Percentiles rank a stretch among this genome's conserved stretches.
Conservation (phyloP, 2,113 vertebrate genomes). For the Grus americana region DNA sequence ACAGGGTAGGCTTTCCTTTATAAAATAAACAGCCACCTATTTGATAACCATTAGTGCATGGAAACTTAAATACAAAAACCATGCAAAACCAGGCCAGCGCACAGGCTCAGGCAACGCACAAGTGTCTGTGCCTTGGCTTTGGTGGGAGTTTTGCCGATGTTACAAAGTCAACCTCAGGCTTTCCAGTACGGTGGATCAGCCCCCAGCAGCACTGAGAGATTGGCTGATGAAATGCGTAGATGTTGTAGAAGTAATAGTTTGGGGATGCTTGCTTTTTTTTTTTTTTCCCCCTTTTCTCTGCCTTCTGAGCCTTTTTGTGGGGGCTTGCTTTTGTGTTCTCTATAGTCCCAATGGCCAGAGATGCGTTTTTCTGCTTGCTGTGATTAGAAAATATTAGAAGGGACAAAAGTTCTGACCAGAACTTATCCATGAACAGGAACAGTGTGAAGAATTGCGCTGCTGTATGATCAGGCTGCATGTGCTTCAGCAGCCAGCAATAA, state of each 20-base stretch:
- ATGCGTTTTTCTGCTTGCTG: not conserved
- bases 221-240: not conserved
- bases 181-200: not conserved
- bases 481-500: not conserved
- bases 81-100: not conserved
- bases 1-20: slow-evolving; percentile 12
- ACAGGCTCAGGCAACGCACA: not conserved
- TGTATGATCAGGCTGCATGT: rapidly evolving
- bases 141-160: not conserved
- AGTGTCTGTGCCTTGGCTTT: not conserved
- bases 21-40: slow-evolving; percentile 63
- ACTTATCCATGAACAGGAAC: not conserved
- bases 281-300: not conserved
- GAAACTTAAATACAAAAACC: not conserved
- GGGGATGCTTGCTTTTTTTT: not conserved
- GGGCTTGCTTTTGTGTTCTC: not conserved
- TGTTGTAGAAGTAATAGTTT: not conserved
- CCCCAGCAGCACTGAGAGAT: not conserved
- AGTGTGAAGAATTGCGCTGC: not conserved
- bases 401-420: not conserved
- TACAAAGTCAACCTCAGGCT: not conserved
- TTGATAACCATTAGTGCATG: slow-evolving; percentile 45
- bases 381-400: not conserved
- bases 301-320: not conserved
- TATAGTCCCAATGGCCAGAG: not conserved